Evolutionary conservation across 2,113 vertebrate species (phyloP), one percentile per base, ranked within the genome.

Genomic region (Coptodon bakossiorum): DNA sequence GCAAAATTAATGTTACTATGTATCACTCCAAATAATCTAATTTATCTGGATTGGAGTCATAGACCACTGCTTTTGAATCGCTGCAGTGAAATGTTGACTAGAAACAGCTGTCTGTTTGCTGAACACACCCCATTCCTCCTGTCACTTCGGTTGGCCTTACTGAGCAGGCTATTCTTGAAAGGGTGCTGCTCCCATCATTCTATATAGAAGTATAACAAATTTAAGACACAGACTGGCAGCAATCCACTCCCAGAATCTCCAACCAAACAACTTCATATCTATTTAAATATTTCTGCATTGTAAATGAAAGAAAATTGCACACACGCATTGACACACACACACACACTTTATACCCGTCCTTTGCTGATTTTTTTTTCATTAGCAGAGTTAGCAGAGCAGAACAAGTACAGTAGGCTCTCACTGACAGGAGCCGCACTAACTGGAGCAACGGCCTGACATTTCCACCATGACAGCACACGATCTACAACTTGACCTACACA

Each of bases 371-470:
- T 88, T 90, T 94, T 93, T 94, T 87, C 79, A 91, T 92, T 90
- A 94, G 82, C 86, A 71, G 80, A 88, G 86, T 81, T 90, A 90
- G 86, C 91, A 80, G 92, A 94, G 88, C 90, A 90, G 92, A 93
- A 94, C 88, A 27, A 87, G 89, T 63, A 63, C 59, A 63, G 59
- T 63, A 63, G 83, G 43, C 88, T 82, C 84, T 85, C 40, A 12
- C 54, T 40, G 84, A 90, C 90, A 56, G 66, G 85, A 82, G 52
- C 85, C 24, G 22, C 1, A 2, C 54, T 88, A 93, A 92, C 85
- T 83, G 81, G 73, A 93, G 86, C 90, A 90, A 88, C 16, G 22
- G 68, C 89, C 89, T 93, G 95, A 92, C 91, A 94, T 95, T 93
- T 92, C 83, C 88, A 91, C 83, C 6, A 7, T 90, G 91, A 91